Conservation (phyloP, 1,140 invertebrate genomes). For the Platyscapa corneri region DNA sequence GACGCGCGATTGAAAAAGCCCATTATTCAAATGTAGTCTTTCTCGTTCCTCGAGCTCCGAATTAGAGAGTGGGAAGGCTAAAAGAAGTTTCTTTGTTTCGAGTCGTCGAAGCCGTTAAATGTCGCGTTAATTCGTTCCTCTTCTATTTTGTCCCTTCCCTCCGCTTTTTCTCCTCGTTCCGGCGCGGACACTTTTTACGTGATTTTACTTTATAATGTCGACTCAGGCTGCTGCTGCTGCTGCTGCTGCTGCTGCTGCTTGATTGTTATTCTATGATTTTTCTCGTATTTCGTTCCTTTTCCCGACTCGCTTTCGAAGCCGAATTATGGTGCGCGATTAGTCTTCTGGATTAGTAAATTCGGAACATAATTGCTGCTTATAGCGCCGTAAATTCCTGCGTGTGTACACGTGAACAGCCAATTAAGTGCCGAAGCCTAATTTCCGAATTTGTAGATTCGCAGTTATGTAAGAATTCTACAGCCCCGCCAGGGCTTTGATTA, state of each 20-base stretch:
- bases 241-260: no score
- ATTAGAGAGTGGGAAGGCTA: neutral
- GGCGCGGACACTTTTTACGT: slow-evolving; percentile 29
- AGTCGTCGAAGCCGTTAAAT: slow-evolving; percentile 39
- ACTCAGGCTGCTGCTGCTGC: no score
- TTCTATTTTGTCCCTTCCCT: neutral
- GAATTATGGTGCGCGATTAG: neutral
- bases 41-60: neutral
- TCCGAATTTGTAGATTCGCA: neutral
- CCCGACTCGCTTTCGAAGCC: neutral
- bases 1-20: slow-evolving; percentile 47
- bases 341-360: neutral
- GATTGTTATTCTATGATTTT: slow-evolving; percentile 49
- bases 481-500: no score
- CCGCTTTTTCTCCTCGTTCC: neutral
- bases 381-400: slow-evolving; percentile 25
- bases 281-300: neutral
- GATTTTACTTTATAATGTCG: slow-evolving; percentile 51
- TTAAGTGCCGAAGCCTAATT: neutral
- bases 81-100: slow-evolving; percentile 47
- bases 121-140: slow-evolving; percentile 48
- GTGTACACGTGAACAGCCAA: neutral
- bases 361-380: neutral
- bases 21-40: slow-evolving; percentile 50
- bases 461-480: no score